phyloP scores from a whole-genome alignment of 1,140 invertebrate genomes.

The Diuraphis noxia region DNA sequence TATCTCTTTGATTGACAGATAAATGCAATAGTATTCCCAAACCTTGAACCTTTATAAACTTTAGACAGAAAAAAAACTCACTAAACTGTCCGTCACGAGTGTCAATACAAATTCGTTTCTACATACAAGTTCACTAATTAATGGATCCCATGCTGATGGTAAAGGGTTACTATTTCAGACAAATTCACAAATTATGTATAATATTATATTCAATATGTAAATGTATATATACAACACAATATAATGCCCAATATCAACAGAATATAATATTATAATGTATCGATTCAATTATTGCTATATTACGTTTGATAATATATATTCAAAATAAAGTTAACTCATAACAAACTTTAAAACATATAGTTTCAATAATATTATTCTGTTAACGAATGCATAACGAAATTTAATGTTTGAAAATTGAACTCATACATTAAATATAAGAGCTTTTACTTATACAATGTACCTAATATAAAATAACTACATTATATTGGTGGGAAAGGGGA shows the following conservation, averaged over 20 bases:
- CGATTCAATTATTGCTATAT: not conserved
- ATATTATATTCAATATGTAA: not conserved
- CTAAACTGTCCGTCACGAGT: constrained; percentile 14
- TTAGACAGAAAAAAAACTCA: not conserved
- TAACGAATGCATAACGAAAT: not conserved
- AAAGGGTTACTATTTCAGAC: not conserved
- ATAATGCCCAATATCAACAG: not conserved
- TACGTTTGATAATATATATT: not conserved
- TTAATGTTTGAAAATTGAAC: not conserved
- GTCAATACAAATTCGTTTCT: constrained; percentile 22
- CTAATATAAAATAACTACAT: too few species aligned
- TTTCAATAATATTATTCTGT: not conserved
- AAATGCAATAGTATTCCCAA: not conserved
- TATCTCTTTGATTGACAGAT: constrained; percentile 20
- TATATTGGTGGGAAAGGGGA: too few species aligned
- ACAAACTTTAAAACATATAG: not conserved
- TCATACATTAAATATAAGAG: too few species aligned
- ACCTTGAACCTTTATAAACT: not conserved
- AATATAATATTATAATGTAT: not conserved
- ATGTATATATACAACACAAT: not conserved
- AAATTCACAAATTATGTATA: not conserved
- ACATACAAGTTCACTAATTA: not conserved
- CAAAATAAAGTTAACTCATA: not conserved
- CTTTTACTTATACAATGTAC: too few species aligned
- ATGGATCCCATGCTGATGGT: not conserved